Evolutionary conservation across 1,140 invertebrate genomes (phyloP), one percentile per base, ranked within the genome.

Genomic region (Caerostris darwini): DNA sequence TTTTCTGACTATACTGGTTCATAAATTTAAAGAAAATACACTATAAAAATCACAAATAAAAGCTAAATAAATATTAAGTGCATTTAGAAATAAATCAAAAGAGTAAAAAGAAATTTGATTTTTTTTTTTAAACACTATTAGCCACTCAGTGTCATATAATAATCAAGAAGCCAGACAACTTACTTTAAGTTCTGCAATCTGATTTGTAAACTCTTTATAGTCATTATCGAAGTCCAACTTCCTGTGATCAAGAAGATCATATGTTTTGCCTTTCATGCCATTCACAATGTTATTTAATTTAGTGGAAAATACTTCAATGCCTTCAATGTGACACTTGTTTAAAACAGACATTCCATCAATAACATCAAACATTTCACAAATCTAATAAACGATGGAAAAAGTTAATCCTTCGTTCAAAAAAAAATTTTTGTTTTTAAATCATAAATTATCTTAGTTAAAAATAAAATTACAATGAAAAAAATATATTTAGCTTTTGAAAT

Each of bases 231-330:
- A 99, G 91, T 99, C 98, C 3, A 96, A 96, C 96, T 99, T 98
- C 88, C 98, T 97, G 95, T 99, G 98, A 96, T 99, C 98, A 10
- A 99, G 96, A 96, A 98, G 99, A 95, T 99, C 98, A 95, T 99
- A 99, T 14, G 97, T 97, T 96, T 98, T 98, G 5, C 97, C 98
- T 7, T 94, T 94, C 34, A 94, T 85, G 7, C 19, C n/a, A 58
- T 82, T 83, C 81, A 90, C 67, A 69, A 93, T 69, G 5, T 19
- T 19, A 57, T 69, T 89, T 7, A 93, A 87, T 34, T 93, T 93
- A 59, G 71, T 19, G 12, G 86, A 87, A 90, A 64, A 61, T 6
- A 61, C 5, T 64, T 93, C 90, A 83, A 94, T 95, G 34, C 98
- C 98, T 96, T 99, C 98, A 97, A 99, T 98, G 95, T 98, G 97